phyloP scores from a whole-genome alignment of 2,797 vertebrate genomes.

The Okamejei kenojei region DNA sequence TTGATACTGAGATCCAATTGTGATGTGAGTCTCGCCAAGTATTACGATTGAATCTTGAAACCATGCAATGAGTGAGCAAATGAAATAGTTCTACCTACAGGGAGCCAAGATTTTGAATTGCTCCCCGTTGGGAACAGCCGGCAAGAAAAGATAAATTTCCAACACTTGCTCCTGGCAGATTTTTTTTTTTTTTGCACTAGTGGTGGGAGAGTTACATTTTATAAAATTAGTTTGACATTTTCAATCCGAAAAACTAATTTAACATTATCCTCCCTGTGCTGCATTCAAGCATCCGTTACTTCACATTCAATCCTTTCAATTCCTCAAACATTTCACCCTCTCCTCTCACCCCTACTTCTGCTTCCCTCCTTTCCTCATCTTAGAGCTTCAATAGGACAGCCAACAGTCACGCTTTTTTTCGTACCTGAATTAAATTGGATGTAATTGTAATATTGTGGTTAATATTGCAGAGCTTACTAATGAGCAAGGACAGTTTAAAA shows the following conservation, averaged over 20 bases:
- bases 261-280: background rate
- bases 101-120: background rate
- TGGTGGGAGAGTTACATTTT: background rate
- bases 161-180: background rate
- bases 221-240: background rate
- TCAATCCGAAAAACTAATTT: background rate
- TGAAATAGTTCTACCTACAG: background rate
- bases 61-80: slow-evolving; percentile 13
- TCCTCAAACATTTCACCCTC: background rate
- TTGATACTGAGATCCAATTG: background rate
- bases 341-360: background rate
- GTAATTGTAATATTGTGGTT: background rate
- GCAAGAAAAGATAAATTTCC: slow-evolving; percentile 13
- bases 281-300: background rate
- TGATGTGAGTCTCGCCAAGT: background rate
- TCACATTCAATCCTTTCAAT: background rate
- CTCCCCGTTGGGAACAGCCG: background rate
- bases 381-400: background rate
- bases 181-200: slow-evolving; percentile 17
- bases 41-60: slow-evolving; percentile 7
- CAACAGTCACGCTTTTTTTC: background rate
- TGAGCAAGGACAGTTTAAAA: too few relatives aligned
- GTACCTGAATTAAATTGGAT: background rate
- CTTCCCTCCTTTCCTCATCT: background rate
- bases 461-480: too few relatives aligned